Evolutionary conservation across 2,797 vertebrate species (phyloP), one percentile per base, ranked within the genome.

Genomic region (Rhadinocentrus ornatus): DNA sequence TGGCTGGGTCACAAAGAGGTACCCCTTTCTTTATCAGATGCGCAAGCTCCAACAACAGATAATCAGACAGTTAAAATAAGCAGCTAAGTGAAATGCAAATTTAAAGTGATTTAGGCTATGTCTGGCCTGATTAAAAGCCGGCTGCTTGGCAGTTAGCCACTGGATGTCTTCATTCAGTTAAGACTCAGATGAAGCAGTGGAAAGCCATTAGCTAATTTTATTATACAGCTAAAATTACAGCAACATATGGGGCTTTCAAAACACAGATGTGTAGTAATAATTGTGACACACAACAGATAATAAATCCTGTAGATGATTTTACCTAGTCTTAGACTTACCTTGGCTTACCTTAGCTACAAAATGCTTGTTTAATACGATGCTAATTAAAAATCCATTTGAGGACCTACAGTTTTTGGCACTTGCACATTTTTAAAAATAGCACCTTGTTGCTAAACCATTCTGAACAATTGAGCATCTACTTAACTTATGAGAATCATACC

Each of bases 81-180:
- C 72, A 73, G 78, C 75, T 34, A 75, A 85, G 80, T 80, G 69
- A 85, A 83, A 91, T 82, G 84, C 84, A 86, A 88, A 91, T 89
- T 84, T 44, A 31, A 54, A 74, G 77, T 73, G 77, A 88, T 87
- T 89, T 77, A 46, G 85, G 67, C 75, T 65, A 69, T 84, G 81
- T 84, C 75, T 84, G 88, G 77, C 82, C 86, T 82, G 80, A 89
- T 85, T 89, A 86, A 81, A 84, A 84, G 82, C 79, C 11, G 70
- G 71, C 78, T 75, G 80, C 88, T 86, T 91, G 90, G 91, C 88
- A 86, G 78, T 67, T 70, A 50, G 83, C 89, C 91, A 86, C 83
- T 48, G 63, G 55, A 69, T 75, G 65, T 84, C 77, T 87, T 62
- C 63, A 72, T 78, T 77, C 63, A 66, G 62, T 60, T 62, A 71